Conservation (phyloP, 1,140 invertebrate genomes). For the Helicoverpa armigera region DNA sequence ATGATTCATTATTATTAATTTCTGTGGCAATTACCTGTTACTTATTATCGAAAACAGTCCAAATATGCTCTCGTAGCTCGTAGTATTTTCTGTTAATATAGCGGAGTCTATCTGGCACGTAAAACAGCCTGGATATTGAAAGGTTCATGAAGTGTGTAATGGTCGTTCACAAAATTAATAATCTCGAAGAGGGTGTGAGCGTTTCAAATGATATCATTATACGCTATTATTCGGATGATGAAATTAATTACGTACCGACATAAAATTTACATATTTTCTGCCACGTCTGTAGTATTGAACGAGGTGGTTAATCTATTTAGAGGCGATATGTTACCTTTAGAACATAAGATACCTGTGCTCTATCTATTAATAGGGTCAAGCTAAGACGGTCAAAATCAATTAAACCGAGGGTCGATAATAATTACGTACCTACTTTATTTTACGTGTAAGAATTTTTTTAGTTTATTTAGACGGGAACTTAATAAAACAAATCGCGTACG, state of each 20-base stretch:
- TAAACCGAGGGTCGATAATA: too few species aligned
- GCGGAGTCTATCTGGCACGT: not conserved
- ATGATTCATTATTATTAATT: too few species aligned
- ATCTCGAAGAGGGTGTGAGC: constrained; percentile 54
- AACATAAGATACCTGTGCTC: too few species aligned
- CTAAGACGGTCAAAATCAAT: too few species aligned
- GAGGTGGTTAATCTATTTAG: constrained; percentile 10
- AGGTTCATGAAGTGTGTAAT: constrained; percentile 57
- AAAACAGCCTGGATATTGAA: constrained; percentile 49
- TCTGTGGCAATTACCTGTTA: too few species aligned
- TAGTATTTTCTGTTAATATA: not conserved
- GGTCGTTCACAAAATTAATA: constrained; percentile 59
- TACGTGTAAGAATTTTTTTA: too few species aligned
- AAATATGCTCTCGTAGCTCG: too few species aligned
- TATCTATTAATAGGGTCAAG: too few species aligned
- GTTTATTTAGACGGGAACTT: too few species aligned
- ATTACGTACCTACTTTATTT: too few species aligned
- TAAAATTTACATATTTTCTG: constrained; percentile 54
- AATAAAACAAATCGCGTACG: too few species aligned
- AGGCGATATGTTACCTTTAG: not conserved
- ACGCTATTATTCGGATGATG: constrained; percentile 51
- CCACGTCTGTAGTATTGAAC: not conserved
- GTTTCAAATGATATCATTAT: constrained; percentile 51
- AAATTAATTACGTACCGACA: constrained; percentile 53
- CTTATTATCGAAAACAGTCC: too few species aligned